Conservation (phyloP, 2,888 invertebrate genomes). For the Drosophila neonasuta region DNA sequence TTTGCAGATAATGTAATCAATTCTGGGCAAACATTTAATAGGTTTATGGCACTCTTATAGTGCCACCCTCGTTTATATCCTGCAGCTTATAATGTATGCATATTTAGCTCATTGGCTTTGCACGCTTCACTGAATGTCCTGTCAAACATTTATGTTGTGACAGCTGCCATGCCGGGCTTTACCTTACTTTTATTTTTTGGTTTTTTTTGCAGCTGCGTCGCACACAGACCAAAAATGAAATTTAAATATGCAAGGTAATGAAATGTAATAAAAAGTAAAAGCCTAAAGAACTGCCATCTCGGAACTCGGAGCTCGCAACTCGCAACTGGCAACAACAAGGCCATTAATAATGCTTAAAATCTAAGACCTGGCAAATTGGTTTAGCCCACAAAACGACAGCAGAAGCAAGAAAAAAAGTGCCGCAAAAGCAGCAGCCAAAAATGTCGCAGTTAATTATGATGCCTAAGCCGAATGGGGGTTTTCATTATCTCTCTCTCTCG, state of each 20-base stretch:
- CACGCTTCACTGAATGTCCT: slow-evolving; percentile 46
- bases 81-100: slow-evolving; percentile 31
- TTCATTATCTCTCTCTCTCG: slow-evolving; percentile 6
- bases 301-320: slow-evolving; percentile 4
- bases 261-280: slow-evolving; percentile 49
- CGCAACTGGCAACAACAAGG: slow-evolving; percentile 29
- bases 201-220: slow-evolving; percentile 13
- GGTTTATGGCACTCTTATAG: background rate
- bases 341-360: slow-evolving; percentile 76
- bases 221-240: slow-evolving; percentile 37
- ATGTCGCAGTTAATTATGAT: slow-evolving; percentile 72
- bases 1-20: background rate
- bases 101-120: slow-evolving; percentile 54
- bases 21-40: background rate
- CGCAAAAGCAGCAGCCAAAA: slow-evolving; percentile 48
- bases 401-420: slow-evolving; percentile 39
- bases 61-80: slow-evolving; percentile 31
- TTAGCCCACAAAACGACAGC: slow-evolving; percentile 43
- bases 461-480: slow-evolving; percentile 47
- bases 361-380: slow-evolving; percentile 74
- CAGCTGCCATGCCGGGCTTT: slow-evolving; percentile 51
- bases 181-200: slow-evolving; percentile 21
- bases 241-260: slow-evolving; percentile 53
- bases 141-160: slow-evolving; percentile 52
- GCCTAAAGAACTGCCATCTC: slow-evolving; percentile 24